Conservation (phyloP, 2,797 vertebrate species). For the Chloroceryle amazona region DNA sequence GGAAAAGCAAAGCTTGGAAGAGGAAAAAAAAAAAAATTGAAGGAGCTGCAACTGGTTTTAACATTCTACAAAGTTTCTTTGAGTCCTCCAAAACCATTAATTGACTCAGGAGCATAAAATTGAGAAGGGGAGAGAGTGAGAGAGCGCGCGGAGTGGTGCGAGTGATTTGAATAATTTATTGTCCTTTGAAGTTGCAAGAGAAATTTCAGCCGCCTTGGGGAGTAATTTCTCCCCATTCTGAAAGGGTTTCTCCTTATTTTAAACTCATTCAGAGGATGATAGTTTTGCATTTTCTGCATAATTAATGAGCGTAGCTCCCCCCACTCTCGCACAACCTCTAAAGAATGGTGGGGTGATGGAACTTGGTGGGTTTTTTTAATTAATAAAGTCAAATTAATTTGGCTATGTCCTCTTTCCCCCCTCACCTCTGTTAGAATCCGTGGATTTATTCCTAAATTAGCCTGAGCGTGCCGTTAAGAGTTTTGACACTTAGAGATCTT, state of each 20-base stretch:
- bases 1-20: conserved; percentile 11
- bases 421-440: not conserved
- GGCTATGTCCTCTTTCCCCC: not conserved
- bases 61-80: conserved; percentile 53
- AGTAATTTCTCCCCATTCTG: conserved; percentile 68
- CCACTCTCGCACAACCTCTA: not conserved
- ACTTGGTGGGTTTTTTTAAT: conserved; percentile 60
- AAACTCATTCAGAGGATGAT: conserved; percentile 68
- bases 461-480: not conserved
- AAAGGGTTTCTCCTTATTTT: conserved; percentile 74
- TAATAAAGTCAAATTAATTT: conserved; percentile 69
- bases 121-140: conserved; percentile 56
- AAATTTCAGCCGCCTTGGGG: conserved; percentile 79
- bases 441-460: conserved; percentile 34
- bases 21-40: not conserved
- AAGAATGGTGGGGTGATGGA: conserved; percentile 23
- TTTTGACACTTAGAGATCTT: not conserved
- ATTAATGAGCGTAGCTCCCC: conserved; percentile 55
- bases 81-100: conserved; percentile 69
- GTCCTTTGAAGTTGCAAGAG: conserved; percentile 80
- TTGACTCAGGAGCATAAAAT: conserved; percentile 73
- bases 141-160: not conserved
- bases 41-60: conserved; percentile 50
- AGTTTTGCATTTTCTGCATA: conserved; percentile 72
- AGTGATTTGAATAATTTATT: conserved; percentile 78